phyloP scores from a whole-genome alignment of 2,113 vertebrate genomes.

The Sylvilagus bachmani region DNA sequence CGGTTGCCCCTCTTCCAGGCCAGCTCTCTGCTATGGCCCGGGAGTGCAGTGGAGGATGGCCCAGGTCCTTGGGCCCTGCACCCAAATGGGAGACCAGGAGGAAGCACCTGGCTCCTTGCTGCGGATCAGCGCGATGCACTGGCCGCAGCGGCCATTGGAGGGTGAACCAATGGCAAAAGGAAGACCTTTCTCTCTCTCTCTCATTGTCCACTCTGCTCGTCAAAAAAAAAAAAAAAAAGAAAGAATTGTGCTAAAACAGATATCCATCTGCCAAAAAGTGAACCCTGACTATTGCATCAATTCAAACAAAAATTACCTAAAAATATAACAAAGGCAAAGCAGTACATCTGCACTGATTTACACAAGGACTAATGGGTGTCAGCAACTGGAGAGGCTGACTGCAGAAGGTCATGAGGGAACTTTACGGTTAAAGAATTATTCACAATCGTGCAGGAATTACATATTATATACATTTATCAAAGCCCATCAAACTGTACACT shows the following conservation, averaged over 20 bases:
- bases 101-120: too few relatives aligned
- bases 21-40: too few relatives aligned
- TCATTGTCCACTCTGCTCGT: too few relatives aligned
- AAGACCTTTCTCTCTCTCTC: too few relatives aligned
- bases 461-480: not conserved
- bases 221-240: too few relatives aligned
- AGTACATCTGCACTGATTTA: not conserved
- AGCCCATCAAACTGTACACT: not conserved
- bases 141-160: too few relatives aligned
- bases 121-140: too few relatives aligned
- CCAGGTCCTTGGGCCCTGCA: too few relatives aligned
- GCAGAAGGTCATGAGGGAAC: not conserved
- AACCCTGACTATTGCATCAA: not conserved
- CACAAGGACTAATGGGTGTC: not conserved
- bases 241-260: not conserved
- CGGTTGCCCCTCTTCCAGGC: too few relatives aligned
- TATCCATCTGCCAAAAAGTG: not conserved
- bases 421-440: not conserved
- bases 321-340: not conserved
- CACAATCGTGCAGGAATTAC: not conserved
- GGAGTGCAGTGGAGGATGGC: too few relatives aligned
- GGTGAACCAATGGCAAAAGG: too few relatives aligned
- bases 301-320: constrained; percentile 19
- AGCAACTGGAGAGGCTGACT: not conserved
- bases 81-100: too few relatives aligned